These are phyloP conservation scores for Pherbina coryleti DNA, from an alignment of 2,888 invertebrate genomes.

Conservation along the genomic window DNA sequence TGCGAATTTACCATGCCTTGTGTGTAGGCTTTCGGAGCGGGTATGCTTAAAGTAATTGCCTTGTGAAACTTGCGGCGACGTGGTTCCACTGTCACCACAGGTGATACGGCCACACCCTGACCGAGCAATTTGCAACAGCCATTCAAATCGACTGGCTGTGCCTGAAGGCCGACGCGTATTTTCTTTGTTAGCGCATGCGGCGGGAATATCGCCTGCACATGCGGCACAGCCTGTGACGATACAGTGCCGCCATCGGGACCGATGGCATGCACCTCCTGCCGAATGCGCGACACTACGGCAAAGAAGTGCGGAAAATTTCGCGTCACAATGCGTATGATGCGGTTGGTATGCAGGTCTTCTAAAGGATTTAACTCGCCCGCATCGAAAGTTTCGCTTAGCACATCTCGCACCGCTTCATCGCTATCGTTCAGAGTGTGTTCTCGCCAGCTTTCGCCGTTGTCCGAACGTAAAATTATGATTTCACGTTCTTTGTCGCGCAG, in stretches of 20 bases:
- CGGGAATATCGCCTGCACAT: slow-evolving; percentile 89
- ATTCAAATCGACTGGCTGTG: slow-evolving; percentile 91
- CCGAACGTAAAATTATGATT: slow-evolving; percentile 94
- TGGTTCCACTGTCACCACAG: slow-evolving; percentile 98
- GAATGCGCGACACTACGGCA: slow-evolving; percentile 92
- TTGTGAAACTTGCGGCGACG: slow-evolving; percentile 98
- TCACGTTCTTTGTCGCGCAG: slow-evolving; percentile 94
- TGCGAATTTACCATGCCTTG: slow-evolving; percentile 87
- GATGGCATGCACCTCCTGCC: slow-evolving; percentile 97
- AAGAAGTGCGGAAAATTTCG: slow-evolving; percentile 99
- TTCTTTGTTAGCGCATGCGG: slow-evolving; percentile 98
- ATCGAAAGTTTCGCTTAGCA: slow-evolving; percentile 86
- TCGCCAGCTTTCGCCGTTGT: slow-evolving; percentile 98
- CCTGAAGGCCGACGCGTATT: slow-evolving; percentile 97
- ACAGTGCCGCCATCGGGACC: slow-evolving; percentile 98
- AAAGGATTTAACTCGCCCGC: slow-evolving; percentile 75
- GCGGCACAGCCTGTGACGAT: slow-evolving; percentile 92
- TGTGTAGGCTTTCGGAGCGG: slow-evolving; percentile 78
- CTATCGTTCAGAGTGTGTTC: slow-evolving; percentile 91
- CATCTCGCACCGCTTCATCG: slow-evolving; percentile 91
- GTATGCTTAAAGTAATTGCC: slow-evolving; percentile 96
- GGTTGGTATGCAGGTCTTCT: slow-evolving; percentile 87
- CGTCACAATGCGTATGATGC: slow-evolving; percentile 94
- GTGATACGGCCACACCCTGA: slow-evolving; percentile 96
- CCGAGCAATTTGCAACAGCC: slow-evolving; percentile 89